Conservation (phyloP, 2,888 invertebrate species). For the Drosophila rubida region DNA sequence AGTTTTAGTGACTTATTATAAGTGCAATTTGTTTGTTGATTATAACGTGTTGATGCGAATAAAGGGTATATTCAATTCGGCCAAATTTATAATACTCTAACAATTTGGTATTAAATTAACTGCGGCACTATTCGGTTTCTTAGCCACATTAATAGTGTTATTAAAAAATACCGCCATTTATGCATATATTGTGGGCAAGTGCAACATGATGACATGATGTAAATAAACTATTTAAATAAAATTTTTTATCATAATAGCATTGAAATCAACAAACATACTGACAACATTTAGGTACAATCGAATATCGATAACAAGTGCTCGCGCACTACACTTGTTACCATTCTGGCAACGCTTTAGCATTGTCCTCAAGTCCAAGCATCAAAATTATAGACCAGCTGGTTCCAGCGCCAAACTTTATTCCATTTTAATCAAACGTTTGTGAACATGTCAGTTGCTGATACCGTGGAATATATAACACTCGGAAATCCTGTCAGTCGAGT, state of each 20-base stretch:
- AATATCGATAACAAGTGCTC: conserved; percentile 30
- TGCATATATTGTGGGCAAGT: too few relatives aligned
- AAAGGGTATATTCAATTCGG: too few relatives aligned
- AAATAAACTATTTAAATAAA: background rate
- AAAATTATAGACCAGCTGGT: conserved; percentile 14
- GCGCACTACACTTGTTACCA: background rate
- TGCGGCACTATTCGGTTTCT: too few relatives aligned
- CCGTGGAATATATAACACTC: conserved; percentile 79
- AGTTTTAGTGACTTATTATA: background rate
- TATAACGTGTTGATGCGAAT: background rate
- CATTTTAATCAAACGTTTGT: background rate
- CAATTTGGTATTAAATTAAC: too few relatives aligned
- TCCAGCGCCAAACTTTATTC: conserved; percentile 17
- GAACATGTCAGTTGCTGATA: conserved; percentile 77
- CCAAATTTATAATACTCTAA: too few relatives aligned
- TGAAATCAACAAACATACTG: conserved; percentile 19
- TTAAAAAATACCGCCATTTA: too few relatives aligned
- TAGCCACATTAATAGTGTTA: too few relatives aligned
- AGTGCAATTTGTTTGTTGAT: background rate
- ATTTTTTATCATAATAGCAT: background rate
- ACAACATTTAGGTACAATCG: conserved; percentile 4
- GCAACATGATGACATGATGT: too few relatives aligned
- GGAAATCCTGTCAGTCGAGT: conserved; percentile 83
- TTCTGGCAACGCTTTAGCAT: conserved; percentile 30
- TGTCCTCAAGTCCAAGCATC: background rate